phyloP scores from a whole-genome alignment of 1,140 invertebrate species.

The Colletes gigas region DNA sequence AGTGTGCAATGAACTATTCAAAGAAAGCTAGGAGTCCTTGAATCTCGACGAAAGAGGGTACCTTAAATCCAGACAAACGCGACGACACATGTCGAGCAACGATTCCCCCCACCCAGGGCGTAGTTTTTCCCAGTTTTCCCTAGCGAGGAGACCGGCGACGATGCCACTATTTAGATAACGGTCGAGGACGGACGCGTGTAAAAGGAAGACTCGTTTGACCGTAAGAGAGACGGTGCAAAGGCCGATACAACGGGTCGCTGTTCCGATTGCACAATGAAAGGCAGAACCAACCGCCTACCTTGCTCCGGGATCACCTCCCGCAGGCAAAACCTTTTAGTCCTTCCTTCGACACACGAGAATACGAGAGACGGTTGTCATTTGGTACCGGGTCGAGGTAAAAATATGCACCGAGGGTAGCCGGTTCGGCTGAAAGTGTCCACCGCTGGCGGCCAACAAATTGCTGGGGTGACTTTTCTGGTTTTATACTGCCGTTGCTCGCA shows the following conservation, averaged over 20 bases:
- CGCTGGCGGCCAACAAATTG: constrained; percentile 68
- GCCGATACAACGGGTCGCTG: constrained; percentile 20
- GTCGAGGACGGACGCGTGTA: constrained; percentile 15
- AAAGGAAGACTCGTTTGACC: background rate
- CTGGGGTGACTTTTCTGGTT: constrained; percentile 48
- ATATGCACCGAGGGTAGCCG: constrained; percentile 24
- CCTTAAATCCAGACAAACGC: background rate
- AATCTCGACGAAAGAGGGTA: too few relatives aligned
- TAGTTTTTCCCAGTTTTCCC: constrained; percentile 18
- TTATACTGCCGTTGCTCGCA: constrained; percentile 50
- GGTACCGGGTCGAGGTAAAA: constrained; percentile 28
- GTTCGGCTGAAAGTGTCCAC: constrained; percentile 33
- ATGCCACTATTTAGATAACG: constrained; percentile 34
- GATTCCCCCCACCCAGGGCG: background rate
- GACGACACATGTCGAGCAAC: background rate
- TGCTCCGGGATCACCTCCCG: constrained; percentile 57
- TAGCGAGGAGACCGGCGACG: constrained; percentile 15
- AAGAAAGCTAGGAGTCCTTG: too few relatives aligned
- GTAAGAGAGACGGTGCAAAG: background rate
- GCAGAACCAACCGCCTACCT: constrained; percentile 53
- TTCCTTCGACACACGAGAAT: constrained; percentile 44
- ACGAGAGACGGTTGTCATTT: constrained; percentile 57
- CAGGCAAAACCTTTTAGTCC: constrained; percentile 70
- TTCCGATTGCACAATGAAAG: constrained; percentile 64
- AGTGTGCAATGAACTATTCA: too few relatives aligned